Evolutionary conservation across 1,140 invertebrate species (phyloP).

Genomic region (Drosophila parvula): DNA sequence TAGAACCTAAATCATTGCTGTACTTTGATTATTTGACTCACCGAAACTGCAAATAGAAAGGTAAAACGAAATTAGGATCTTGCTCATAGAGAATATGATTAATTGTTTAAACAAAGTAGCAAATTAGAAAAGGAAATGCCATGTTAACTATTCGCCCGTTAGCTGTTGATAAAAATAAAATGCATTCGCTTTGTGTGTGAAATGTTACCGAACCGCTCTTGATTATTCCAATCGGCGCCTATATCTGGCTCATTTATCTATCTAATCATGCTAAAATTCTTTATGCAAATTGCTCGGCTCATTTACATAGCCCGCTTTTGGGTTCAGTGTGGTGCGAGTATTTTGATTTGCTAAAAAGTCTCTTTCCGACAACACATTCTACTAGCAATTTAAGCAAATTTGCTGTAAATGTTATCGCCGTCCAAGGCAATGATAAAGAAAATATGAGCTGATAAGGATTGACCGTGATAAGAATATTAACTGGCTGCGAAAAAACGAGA

Average conservation of each 20-base stretch:
- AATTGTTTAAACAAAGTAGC: conserved; percentile 11
- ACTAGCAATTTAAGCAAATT: conserved; percentile 24
- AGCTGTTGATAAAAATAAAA: conserved; percentile 2
- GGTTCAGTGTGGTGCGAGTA: neutral
- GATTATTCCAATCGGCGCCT: neutral
- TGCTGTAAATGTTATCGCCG: conserved; percentile 26
- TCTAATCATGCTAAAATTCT: conserved; percentile 18
- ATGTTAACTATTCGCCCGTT: conserved; percentile 7
- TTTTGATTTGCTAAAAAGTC: conserved; percentile 1
- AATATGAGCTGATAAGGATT: conserved; percentile 25
- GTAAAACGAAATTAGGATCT: conserved; percentile 25
- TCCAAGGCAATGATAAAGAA: conserved; percentile 18
- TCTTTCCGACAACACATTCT: conserved; percentile 9
- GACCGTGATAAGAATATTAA: conserved; percentile 16
- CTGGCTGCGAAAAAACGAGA: neutral
- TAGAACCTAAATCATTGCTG: conserved; percentile 9
- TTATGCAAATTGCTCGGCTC: conserved; percentile 19
- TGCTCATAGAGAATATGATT: conserved; percentile 5
- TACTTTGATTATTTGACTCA: conserved; percentile 41
- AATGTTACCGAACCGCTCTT: neutral
- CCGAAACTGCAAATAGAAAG: conserved; percentile 70
- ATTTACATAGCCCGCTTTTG: conserved; percentile 37
- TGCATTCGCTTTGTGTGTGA: neutral
- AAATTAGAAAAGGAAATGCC: conserved; percentile 28
- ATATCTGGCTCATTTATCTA: conserved; percentile 22